phyloP scores from a whole-genome alignment of 1,140 invertebrate genomes.

The Caenorhabditis briggsae region DNA sequence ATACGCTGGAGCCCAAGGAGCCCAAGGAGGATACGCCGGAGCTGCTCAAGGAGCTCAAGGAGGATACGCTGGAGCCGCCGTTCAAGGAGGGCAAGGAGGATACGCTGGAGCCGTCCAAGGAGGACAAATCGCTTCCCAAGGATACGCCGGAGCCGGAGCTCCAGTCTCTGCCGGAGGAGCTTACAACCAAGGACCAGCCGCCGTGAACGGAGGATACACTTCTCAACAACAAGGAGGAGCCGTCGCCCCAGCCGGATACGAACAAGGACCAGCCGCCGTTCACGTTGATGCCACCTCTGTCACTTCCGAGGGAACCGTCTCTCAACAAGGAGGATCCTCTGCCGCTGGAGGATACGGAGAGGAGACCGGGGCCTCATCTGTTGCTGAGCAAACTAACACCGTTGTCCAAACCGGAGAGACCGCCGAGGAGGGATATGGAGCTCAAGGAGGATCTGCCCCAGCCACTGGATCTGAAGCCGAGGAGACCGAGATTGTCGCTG shows the following conservation, averaged over 20 bases:
- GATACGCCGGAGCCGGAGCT: slow-evolving; percentile 40
- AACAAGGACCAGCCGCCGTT: slow-evolving; percentile 43
- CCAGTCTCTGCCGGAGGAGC: slow-evolving; percentile 17
- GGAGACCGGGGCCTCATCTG: slow-evolving; percentile 3
- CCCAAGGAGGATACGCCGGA: slow-evolving; percentile 31
- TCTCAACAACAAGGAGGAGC: slow-evolving; percentile 42
- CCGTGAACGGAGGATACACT: slow-evolving; percentile 51
- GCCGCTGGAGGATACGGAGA: slow-evolving; percentile 50
- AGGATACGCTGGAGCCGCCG: slow-evolving; percentile 17
- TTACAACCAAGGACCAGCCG: slow-evolving; percentile 49
- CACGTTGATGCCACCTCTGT: slow-evolving; percentile 5
- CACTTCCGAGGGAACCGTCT: slow-evolving; percentile 5
- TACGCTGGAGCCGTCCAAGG: slow-evolving; percentile 19
- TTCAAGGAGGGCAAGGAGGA: slow-evolving; percentile 50
- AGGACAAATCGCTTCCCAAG: slow-evolving; percentile 42
- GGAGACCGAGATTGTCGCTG: slow-evolving; percentile 37
- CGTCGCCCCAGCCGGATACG: slow-evolving; percentile 35
- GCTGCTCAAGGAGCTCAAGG: slow-evolving; percentile 30
- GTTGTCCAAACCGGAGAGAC: slow-evolving; percentile 27
- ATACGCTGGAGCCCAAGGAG: slow-evolving; percentile 33
- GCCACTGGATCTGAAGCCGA: slow-evolving; percentile 40
- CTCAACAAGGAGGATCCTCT: slow-evolving; percentile 34
- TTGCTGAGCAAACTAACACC: slow-evolving; percentile 25
- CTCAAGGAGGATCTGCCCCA: slow-evolving; percentile 33
- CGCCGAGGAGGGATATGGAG: slow-evolving; percentile 49